Base-by-base conservation (phyloP, 2,113 vertebrate genomes). In the Hypanus sabinus region DNA sequence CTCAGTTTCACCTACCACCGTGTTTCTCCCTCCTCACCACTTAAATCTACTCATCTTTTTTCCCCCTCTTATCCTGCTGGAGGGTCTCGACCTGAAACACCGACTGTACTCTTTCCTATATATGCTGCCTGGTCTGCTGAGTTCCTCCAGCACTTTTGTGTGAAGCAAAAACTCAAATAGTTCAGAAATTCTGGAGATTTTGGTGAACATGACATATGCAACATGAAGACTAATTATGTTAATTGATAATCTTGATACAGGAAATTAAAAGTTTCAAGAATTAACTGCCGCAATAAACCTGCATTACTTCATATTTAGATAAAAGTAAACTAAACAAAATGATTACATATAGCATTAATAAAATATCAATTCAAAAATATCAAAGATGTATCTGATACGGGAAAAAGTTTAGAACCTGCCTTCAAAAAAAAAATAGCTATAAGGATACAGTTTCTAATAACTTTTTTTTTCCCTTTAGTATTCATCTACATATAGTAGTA, bases 211-310 rank as follows among this genome's bases (percentile, higher is more conserved):
- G 14, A 65, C 9, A 7, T 65, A 65, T 65, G 62, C 62, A 65
- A 65, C 3, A 65, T 65, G 8, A 65, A 11, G 62, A 65, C 62
- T 7, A 65, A 65, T 79, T 4, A 10, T 27, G 20, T 60, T 30
- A 24, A 70, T 24, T 60, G 18, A 62, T 36, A 70, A 75, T 93
- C 12, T 93, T 55, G 3, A 88, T 27, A 27, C 55, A 27, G 30
- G 57, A 93, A 75, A 57, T 60, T 75, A 68, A 18, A 90, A n/a
- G 20, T 90, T 68, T 62, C n/a, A 90, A 90, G 60, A 90, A 90
- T 87, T 87, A 60, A 87, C 9, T 18, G n/a, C 60, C 80, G 55
- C 46, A 65, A 68, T 90, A 68, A 90, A 90, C 65, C 12, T 68
- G 12, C 11, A 68, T 36, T 9, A 60, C 27, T 60, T 87, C 14